Conservation (phyloP, 2,113 vertebrate species). For the Heterotilapia buettikoferi region DNA sequence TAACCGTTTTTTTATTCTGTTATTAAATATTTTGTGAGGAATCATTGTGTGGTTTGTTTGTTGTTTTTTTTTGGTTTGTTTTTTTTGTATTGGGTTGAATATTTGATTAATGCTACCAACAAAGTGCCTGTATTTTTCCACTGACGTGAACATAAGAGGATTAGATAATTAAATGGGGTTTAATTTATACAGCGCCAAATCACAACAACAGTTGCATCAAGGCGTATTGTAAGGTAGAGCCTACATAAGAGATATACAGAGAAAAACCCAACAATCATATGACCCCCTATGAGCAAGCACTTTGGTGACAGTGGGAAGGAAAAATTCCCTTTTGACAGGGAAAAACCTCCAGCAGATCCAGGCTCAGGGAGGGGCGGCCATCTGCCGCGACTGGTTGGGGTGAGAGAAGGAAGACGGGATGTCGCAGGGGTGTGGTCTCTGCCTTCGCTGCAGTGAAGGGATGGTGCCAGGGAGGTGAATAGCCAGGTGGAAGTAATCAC, state of each 20-base stretch:
- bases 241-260: background rate
- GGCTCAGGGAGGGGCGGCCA: background rate
- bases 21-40: background rate
- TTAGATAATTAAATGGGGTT: background rate
- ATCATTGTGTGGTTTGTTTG: background rate
- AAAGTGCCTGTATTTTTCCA: background rate
- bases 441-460: background rate
- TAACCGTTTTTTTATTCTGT: background rate
- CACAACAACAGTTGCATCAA: background rate
- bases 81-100: background rate
- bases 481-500: background rate
- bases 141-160: background rate
- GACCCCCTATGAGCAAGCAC: background rate
- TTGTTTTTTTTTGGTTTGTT: accelerated
- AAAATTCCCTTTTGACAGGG: background rate
- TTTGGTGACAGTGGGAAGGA: background rate
- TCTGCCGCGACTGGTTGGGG: accelerated
- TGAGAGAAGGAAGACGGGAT: background rate
- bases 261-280: background rate
- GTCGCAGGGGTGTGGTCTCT: background rate
- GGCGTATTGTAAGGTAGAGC: background rate
- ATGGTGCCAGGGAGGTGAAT: background rate
- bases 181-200: background rate
- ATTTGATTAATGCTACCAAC: background rate
- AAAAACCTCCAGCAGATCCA: background rate